phyloP scores from a whole-genome alignment of 2,113 vertebrate genomes.

The Istiophorus platypterus region DNA sequence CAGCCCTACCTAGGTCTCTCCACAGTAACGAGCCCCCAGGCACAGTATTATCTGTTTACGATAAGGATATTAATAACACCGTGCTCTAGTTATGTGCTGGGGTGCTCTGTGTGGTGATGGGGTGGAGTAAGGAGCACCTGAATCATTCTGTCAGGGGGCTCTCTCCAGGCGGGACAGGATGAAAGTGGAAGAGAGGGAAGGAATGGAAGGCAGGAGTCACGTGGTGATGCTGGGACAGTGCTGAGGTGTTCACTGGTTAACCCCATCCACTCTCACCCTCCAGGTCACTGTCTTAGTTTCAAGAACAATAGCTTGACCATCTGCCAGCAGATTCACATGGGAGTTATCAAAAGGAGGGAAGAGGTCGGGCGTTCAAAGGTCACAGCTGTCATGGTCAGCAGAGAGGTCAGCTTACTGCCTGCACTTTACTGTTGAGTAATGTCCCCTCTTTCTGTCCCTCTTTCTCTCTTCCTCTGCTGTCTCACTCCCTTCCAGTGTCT shows the following conservation, averaged over 20 bases:
- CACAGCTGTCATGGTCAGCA: slow-evolving; percentile 59
- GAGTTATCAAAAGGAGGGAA: slow-evolving; percentile 37
- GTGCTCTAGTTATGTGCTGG: slow-evolving; percentile 75
- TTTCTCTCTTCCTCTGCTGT: slow-evolving; percentile 48
- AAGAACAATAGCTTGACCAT: slow-evolving; percentile 71
- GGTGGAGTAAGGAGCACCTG: slow-evolving; percentile 48
- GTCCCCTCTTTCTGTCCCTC: slow-evolving; percentile 47
- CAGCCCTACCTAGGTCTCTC: slow-evolving; percentile 66
- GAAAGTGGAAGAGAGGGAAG: slow-evolving; percentile 12
- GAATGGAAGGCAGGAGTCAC: slow-evolving; percentile 27
- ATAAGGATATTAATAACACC: slow-evolving; percentile 84
- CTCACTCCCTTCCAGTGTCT: slow-evolving; percentile 88
- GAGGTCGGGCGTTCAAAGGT: slow-evolving; percentile 57
- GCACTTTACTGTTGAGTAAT: slow-evolving; percentile 39
- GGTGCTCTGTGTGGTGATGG: slow-evolving; percentile 51
- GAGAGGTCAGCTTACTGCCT: slow-evolving; percentile 47
- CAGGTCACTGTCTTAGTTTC: slow-evolving; percentile 56
- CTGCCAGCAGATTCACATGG: slow-evolving; percentile 57
- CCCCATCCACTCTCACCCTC: slow-evolving; percentile 35
- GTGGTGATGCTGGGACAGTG: slow-evolving; percentile 20
- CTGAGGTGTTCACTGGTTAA: slow-evolving; percentile 37
- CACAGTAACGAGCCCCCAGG: slow-evolving; percentile 76
- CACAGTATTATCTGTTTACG: slow-evolving; percentile 82
- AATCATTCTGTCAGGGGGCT: slow-evolving; percentile 73
- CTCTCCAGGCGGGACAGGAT: slow-evolving; percentile 47